phyloP scores from a whole-genome alignment of 2,888 invertebrate species.

The Rutpela maculata region DNA sequence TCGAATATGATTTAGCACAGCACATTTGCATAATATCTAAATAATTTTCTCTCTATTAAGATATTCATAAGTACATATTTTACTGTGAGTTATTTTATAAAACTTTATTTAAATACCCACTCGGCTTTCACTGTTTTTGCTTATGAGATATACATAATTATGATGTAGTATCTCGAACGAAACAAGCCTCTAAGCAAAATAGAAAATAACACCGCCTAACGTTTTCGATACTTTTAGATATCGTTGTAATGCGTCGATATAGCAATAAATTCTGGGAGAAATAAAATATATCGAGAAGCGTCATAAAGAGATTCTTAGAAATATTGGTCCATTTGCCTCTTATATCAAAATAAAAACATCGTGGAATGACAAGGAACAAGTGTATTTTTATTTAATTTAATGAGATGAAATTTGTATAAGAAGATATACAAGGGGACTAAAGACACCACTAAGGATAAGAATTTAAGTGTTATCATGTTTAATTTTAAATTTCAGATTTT shows the following conservation, averaged over 20 bases:
- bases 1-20: no score
- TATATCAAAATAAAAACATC: neutral
- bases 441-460: no score
- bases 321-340: neutral
- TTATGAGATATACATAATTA: neutral
- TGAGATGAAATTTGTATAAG: neutral
- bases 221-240: neutral
- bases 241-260: neutral
- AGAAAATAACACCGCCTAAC: constrained; percentile 5
- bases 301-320: neutral
- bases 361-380: neutral
- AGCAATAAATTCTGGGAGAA: constrained; percentile 3
- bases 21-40: no score
- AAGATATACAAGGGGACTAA: neutral
- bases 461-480: no score
- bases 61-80: no score
- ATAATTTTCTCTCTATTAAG: no score
- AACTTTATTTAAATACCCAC: no score
- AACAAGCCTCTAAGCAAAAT: neutral
- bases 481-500: no score
- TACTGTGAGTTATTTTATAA: no score
- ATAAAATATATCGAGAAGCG: neutral
- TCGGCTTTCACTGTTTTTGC: no score
- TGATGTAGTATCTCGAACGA: neutral
- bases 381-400: neutral